Conservation (phyloP, 2,113 vertebrate species). For the Sardina pilchardus region DNA sequence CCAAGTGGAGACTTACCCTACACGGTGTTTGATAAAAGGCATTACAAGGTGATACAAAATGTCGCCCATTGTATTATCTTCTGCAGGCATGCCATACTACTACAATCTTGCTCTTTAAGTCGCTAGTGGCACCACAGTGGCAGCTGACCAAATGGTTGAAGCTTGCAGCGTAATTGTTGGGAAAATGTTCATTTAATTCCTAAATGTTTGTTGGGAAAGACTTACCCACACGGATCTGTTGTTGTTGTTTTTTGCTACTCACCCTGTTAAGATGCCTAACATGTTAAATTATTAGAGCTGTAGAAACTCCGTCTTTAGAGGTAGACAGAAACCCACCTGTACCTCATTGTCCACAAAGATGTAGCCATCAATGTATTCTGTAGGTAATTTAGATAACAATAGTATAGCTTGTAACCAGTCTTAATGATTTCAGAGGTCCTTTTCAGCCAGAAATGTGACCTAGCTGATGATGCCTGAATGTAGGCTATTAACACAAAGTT, state of each 20-base stretch:
- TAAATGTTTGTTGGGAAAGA: background rate
- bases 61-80: slow-evolving; percentile 42
- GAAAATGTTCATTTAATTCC: background rate
- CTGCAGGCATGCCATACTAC: background rate
- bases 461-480: background rate
- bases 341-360: background rate
- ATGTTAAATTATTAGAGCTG: background rate
- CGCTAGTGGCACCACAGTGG: background rate
- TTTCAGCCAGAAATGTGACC: background rate
- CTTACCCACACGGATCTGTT: background rate
- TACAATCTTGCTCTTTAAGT: slow-evolving; percentile 4
- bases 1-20: background rate
- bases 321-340: background rate
- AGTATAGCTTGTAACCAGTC: background rate
- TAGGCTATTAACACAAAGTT: background rate
- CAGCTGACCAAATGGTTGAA: background rate
- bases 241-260: background rate
- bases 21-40: slow-evolving; percentile 19
- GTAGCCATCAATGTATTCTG: background rate
- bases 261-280: background rate
- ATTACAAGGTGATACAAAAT: slow-evolving; percentile 44
- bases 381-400: background rate
- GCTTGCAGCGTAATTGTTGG: background rate
- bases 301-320: background rate
- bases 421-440: background rate